These are phyloP conservation scores for Bombycilla garrulus DNA, from an alignment of 2,113 vertebrate species.

Conservation along the genomic window DNA sequence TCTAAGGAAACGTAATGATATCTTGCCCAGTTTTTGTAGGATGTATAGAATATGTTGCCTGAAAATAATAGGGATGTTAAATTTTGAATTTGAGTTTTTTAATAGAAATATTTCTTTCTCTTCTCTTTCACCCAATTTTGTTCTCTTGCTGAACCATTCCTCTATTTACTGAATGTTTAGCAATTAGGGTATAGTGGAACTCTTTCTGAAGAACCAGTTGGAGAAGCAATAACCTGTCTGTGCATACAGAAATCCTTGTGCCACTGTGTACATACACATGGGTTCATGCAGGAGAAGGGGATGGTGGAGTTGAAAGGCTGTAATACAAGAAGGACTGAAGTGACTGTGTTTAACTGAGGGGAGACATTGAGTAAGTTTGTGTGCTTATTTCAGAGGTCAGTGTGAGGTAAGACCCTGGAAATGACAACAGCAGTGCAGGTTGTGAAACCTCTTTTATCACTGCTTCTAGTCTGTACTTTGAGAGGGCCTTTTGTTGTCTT, in stretches of 20 bases:
- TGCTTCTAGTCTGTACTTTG: neutral
- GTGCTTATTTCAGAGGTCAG: slow-evolving; percentile 20
- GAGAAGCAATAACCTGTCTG: neutral
- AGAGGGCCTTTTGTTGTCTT: neutral
- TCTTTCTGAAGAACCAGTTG: neutral
- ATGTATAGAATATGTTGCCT: neutral
- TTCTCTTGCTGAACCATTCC: neutral
- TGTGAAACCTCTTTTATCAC: slow-evolving; percentile 9
- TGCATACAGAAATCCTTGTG: neutral
- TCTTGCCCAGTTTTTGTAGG: neutral
- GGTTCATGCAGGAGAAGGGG: neutral
- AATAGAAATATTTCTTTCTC: neutral
- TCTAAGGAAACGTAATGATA: neutral
- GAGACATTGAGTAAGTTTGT: slow-evolving; percentile 35
- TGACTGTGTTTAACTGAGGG: neutral
- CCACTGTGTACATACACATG: accelerated
- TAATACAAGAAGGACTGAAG: neutral
- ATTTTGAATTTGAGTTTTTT: neutral
- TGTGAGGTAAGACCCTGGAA: slow-evolving; percentile 51
- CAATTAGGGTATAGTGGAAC: neutral
- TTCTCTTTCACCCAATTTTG: neutral
- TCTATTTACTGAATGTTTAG: neutral
- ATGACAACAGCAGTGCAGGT: neutral
- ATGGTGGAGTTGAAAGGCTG: neutral
- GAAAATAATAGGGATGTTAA: neutral